These are phyloP conservation scores for Cyanoderma ruficeps DNA, from an alignment of 2,113 vertebrate species.

Conservation along the genomic window DNA sequence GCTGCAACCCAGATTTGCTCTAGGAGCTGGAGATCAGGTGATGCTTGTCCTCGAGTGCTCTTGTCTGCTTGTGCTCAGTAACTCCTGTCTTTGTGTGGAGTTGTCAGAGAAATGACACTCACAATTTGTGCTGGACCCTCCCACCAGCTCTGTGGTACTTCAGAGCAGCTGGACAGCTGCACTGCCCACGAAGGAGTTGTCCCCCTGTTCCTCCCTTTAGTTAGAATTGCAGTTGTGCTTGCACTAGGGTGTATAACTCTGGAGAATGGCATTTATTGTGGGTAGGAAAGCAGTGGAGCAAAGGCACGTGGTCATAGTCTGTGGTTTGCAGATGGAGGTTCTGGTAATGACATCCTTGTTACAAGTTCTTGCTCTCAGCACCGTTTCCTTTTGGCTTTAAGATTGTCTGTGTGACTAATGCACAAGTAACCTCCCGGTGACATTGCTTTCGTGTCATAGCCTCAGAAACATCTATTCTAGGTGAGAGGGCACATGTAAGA, in stretches of 20 bases:
- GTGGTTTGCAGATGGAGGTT: not conserved
- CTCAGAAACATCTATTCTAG: not conserved
- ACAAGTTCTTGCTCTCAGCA: not conserved
- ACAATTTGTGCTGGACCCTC: fast-evolving
- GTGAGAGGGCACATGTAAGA: not conserved
- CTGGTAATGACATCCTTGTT: not conserved
- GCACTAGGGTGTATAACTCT: not conserved
- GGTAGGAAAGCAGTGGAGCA: not conserved
- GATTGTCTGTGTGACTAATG: not conserved
- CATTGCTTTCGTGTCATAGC: not conserved
- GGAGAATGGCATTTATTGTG: not conserved
- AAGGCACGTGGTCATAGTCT: not conserved
- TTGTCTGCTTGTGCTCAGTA: not conserved
- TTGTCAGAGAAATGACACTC: not conserved
- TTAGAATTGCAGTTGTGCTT: not conserved
- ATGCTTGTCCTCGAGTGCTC: not conserved
- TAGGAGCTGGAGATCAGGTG: not conserved
- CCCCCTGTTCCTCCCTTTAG: fast-evolving
- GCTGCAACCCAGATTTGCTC: not conserved
- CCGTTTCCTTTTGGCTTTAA: constrained; percentile 8
- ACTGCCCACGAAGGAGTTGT: fast-evolving
- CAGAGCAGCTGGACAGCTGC: not conserved
- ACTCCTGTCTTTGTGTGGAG: not conserved
- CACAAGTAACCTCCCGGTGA: not conserved
- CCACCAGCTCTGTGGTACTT: not conserved